Conservation (phyloP, 2,888 invertebrate species). For the Troides aeacus region DNA sequence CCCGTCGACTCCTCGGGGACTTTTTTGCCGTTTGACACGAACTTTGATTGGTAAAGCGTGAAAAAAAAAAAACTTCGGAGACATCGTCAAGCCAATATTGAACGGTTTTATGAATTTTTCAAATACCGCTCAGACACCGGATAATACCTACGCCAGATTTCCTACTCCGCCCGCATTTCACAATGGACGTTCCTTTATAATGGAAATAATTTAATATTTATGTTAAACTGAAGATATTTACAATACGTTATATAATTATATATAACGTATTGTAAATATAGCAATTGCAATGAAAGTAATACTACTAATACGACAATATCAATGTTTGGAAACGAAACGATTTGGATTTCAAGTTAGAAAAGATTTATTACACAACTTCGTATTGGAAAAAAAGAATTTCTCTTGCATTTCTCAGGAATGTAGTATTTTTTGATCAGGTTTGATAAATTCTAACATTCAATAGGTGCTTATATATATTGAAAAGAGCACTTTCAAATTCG, state of each 20-base stretch:
- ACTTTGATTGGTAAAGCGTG: conserved; percentile 33
- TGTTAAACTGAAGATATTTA: not conserved
- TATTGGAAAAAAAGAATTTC: no score
- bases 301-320: not conserved
- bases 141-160: conserved; percentile 1
- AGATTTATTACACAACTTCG: no score
- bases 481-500: no score
- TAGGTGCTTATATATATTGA: no score
- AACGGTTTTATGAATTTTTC: conserved; percentile 32
- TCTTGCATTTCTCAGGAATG: no score
- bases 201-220: not conserved
- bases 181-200: not conserved
- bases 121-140: conserved; percentile 10
- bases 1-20: conserved; percentile 31
- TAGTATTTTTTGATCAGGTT: no score
- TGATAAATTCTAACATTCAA: no score
- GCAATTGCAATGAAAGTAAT: not conserved
- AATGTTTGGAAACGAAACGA: no score
- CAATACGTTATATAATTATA: not conserved
- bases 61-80: conserved; percentile 31
- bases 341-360: no score
- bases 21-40: conserved; percentile 32
- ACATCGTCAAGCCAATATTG: conserved; percentile 30
- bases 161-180: not conserved
- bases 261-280: no score